phyloP scores from a whole-genome alignment of 2,113 vertebrate genomes.

The Carlito syrichta region DNA sequence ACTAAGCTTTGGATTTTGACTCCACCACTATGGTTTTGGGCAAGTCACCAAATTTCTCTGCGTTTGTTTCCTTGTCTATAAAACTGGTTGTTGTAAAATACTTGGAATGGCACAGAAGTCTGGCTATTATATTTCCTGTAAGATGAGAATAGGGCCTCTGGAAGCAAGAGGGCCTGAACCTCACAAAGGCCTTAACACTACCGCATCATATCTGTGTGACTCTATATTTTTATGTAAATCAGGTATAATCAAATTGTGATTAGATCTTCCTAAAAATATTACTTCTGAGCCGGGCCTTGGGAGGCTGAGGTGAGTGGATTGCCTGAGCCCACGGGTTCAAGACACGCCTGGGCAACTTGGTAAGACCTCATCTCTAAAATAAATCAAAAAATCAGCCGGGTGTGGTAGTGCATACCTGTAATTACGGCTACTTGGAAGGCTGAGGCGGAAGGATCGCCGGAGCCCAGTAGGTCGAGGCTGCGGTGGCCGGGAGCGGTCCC shows the following conservation, averaged over 20 bases:
- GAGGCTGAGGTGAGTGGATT: too few species aligned
- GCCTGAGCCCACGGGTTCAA: too few species aligned
- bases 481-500: too few species aligned
- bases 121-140: background rate
- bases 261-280: background rate
- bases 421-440: too few species aligned
- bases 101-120: background rate
- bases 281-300: too few species aligned
- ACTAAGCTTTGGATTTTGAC: background rate
- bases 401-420: too few species aligned
- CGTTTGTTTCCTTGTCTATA: background rate
- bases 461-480: too few species aligned
- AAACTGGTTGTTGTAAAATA: background rate
- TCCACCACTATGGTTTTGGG: background rate
- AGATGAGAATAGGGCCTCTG: background rate
- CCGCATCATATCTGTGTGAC: background rate
- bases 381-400: too few species aligned
- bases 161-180: background rate
- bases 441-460: too few species aligned
- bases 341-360: too few species aligned
- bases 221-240: constrained; percentile 10
- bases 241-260: background rate
- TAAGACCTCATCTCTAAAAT: too few species aligned
- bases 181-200: background rate
- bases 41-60: background rate